Percentiles rank a stretch among this genome's conserved stretches.
These are phyloP conservation scores for Callionymus lyra DNA, from an alignment of 2,113 vertebrate genomes.

Conservation along the genomic window DNA sequence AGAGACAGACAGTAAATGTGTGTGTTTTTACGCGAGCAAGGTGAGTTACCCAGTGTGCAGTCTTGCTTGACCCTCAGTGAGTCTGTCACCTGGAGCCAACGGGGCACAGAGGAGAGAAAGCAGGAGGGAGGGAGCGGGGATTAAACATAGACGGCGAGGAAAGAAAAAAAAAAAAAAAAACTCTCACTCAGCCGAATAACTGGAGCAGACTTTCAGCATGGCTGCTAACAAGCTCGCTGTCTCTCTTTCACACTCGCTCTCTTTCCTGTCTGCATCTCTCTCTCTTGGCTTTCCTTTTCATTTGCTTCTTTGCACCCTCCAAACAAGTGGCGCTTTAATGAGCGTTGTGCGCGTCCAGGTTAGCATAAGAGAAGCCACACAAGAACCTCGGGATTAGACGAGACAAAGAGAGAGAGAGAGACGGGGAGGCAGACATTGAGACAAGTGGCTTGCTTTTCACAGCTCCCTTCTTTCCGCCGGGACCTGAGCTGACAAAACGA, in stretches of 20 bases:
- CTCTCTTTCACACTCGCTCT: conserved; percentile 32
- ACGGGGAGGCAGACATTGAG: conserved; percentile 27
- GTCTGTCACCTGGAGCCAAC: conserved; percentile 64
- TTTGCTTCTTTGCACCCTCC: conserved; percentile 11
- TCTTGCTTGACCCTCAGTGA: conserved; percentile 62
- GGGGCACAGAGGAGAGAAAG: conserved; percentile 38
- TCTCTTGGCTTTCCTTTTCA: conserved; percentile 27
- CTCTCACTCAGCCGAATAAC: conserved; percentile 54
- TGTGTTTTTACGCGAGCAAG: conserved; percentile 35
- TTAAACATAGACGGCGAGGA: conserved; percentile 36
- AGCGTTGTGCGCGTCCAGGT: conserved; percentile 49
- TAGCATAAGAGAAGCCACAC: conserved; percentile 50
- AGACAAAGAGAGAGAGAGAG: conserved; percentile 33
- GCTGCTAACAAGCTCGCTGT: conserved; percentile 56
- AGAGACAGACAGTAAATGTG: conserved; percentile 33
- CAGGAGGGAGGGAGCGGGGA: conserved; percentile 16
- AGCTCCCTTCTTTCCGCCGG: background rate
- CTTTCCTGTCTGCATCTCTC: conserved; percentile 15
- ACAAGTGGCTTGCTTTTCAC: conserved; percentile 5
- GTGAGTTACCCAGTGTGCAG: conserved; percentile 59
- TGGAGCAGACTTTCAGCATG: conserved; percentile 55
- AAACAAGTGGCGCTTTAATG: conserved; percentile 26
- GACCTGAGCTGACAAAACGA: background rate
- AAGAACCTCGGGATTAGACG: conserved; percentile 48
- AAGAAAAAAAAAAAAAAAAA: conserved; percentile 13